Percentiles rank a stretch among this genome's conserved stretches.
These are phyloP conservation scores for Vombatus ursinus DNA, from an alignment of 2,113 vertebrate species.

Conservation along the genomic window DNA sequence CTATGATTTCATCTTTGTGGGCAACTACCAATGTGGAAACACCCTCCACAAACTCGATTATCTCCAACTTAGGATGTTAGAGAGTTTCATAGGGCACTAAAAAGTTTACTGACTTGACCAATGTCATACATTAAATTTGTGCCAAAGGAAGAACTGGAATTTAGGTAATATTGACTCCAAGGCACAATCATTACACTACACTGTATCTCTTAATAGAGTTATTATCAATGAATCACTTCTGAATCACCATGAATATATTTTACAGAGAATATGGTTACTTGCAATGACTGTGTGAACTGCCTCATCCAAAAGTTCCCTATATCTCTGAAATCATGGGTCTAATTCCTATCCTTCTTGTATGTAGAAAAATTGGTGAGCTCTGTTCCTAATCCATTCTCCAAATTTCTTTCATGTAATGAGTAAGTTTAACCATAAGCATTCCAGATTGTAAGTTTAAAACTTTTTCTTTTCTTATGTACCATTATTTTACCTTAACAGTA, in stretches of 20 bases:
- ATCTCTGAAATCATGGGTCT: not conserved
- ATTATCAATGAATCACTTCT: not conserved
- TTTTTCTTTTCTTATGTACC: not conserved
- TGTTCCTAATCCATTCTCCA: not conserved
- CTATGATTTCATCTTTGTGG: not conserved
- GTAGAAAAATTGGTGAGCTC: not conserved
- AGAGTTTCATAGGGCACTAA: not conserved
- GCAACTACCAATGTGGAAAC: not conserved
- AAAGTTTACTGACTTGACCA: not conserved
- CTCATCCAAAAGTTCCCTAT: not conserved
- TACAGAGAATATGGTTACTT: not conserved
- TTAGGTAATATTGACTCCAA: not conserved
- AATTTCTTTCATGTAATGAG: not conserved
- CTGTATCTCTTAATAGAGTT: not conserved
- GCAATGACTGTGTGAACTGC: not conserved
- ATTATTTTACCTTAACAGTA: not conserved
- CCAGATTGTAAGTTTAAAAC: not conserved
- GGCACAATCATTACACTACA: not conserved
- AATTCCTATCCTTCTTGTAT: not conserved
- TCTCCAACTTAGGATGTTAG: not conserved
- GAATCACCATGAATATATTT: not conserved
- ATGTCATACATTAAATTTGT: not conserved
- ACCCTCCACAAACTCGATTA: not conserved
- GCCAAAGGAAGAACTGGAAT: not conserved
- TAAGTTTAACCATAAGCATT: not conserved